Evolutionary conservation across 64 coral and sea anemone genomes (phyloP), one percentile per base, ranked within the genome.

Genomic region (Dendronephthya gigantea): DNA sequence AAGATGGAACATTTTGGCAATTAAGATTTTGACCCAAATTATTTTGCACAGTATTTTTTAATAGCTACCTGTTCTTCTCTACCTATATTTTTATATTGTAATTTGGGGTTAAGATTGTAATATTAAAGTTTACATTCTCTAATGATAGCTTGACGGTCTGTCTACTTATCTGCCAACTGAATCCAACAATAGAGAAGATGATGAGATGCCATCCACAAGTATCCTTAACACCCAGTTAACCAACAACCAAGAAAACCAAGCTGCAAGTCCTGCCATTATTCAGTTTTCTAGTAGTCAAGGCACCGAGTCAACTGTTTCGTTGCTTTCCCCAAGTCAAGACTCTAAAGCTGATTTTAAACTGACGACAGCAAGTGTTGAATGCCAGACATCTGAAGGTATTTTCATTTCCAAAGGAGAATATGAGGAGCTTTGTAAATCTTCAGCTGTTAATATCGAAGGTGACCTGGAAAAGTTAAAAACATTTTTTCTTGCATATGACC

Each of bases 31-130:
- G 30, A 84, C 47, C 41, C 83, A 32, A 25, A 84, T n/a, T 84
- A 47, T 83, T 84, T 84, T 84, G 83, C 40, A 84, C 25, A 84
- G 43, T 84, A 48, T 84, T n/a, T 84, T 50, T 43, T 48, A 55
- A 50, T 84, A 50, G 55, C 16, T 84, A 6, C 43, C 83, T 84
- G 83, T 48, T 50, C 83, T 25, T 41, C 35, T 38, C 19, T 51
- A 84, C 43, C 30, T 49, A 50, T 84, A 55, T 84, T 84, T 84
- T 37, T 84, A n/a, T 84, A 84, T 51, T 84, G 40, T 38, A 83
- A 83, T 37, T 48, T 83, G 39, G 39, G 82, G 82, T 43, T 43
- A 83, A 83, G 82, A 83, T 83, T 83, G 37, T 45, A 17, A 43
- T 17, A 17, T 62, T 2, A 62, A 62, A 23, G 17, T 22, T n/a